Percentiles rank a stretch among this genome's conserved stretches.
Evolutionary conservation across 2,888 invertebrate species (phyloP).

Genomic region (Agriotes lineatus): DNA sequence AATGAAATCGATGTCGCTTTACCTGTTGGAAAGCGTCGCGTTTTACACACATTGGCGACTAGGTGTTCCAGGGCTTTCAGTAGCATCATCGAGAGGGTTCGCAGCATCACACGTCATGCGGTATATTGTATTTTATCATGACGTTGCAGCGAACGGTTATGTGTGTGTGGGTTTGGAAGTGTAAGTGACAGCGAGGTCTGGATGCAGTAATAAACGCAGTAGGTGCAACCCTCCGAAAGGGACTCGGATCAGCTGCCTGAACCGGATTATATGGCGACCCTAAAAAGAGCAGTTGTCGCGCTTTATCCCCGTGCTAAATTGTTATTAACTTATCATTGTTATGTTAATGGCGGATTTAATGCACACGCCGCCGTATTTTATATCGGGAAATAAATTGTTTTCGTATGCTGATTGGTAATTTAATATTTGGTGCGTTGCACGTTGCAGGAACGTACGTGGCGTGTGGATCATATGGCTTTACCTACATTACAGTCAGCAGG

Average conservation of each 20-base stretch:
- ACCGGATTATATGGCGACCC: conserved; percentile 41
- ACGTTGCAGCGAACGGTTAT: background rate
- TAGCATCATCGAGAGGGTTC: no score
- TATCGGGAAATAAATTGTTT: conserved; percentile 43
- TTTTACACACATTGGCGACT: no score
- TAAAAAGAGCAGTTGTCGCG: conserved; percentile 55
- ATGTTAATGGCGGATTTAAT: conserved; percentile 53
- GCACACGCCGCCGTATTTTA: conserved; percentile 45
- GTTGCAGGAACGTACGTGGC: background rate
- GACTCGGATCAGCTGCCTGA: conserved; percentile 40
- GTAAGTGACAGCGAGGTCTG: conserved; percentile 2
- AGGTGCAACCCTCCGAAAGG: conserved; percentile 35
- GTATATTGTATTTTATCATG: no score
- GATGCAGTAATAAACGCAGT: conserved; percentile 22
- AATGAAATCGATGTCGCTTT: no score
- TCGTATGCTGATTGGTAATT: conserved; percentile 40
- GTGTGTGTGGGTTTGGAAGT: background rate
- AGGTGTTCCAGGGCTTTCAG: no score
- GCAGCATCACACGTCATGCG: no score
- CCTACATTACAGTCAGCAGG: background rate
- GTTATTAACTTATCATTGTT: conserved; percentile 57
- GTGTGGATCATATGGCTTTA: background rate
- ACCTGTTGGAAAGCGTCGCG: no score
- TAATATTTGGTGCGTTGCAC: conserved; percentile 36
- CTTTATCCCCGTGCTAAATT: conserved; percentile 54